Conservation (phyloP, 2,797 vertebrate genomes). For the Chrosomus eos region DNA sequence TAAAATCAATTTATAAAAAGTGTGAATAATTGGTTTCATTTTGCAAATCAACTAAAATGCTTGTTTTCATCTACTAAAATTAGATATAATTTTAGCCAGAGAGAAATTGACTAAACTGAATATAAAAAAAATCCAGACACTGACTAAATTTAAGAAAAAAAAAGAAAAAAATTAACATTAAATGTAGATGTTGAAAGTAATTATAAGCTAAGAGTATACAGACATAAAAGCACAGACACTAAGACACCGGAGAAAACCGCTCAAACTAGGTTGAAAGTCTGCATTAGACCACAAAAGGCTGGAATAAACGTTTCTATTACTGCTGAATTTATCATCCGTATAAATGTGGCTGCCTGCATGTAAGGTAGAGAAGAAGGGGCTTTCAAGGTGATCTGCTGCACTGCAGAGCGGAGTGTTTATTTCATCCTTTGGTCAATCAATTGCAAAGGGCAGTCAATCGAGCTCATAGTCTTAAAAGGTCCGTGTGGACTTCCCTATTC, state of each 20-base stretch:
- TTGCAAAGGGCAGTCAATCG: slow-evolving; percentile 64
- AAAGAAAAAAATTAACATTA: neutral
- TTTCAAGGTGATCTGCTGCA: slow-evolving; percentile 60
- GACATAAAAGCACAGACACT: neutral
- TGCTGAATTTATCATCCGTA: slow-evolving; percentile 23
- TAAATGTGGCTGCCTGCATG: slow-evolving; percentile 2
- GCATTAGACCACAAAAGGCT: slow-evolving; percentile 11
- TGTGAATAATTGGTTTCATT: neutral
- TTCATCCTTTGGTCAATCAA: slow-evolving; percentile 64
- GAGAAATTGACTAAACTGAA: neutral
- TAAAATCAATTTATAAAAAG: neutral
- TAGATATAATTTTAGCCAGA: neutral
- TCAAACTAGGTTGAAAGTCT: neutral
- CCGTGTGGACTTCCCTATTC: slow-evolving; percentile 41
- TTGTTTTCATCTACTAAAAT: neutral
- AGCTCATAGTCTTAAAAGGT: slow-evolving; percentile 57
- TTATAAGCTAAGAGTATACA: neutral
- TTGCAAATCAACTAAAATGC: neutral
- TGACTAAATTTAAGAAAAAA: neutral
- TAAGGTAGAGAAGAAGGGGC: slow-evolving; percentile 17
- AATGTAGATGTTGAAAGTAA: neutral
- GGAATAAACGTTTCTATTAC: slow-evolving; percentile 14
- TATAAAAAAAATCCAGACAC: neutral
- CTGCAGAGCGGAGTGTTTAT: slow-evolving; percentile 36
- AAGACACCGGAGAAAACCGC: neutral